A percentile compares a stretch with the other conserved stretches of the same genome.
These are phyloP conservation scores for Desmophyllum pertusum DNA, from an alignment of 92 coral and sea anemone species.

Conservation along the genomic window DNA sequence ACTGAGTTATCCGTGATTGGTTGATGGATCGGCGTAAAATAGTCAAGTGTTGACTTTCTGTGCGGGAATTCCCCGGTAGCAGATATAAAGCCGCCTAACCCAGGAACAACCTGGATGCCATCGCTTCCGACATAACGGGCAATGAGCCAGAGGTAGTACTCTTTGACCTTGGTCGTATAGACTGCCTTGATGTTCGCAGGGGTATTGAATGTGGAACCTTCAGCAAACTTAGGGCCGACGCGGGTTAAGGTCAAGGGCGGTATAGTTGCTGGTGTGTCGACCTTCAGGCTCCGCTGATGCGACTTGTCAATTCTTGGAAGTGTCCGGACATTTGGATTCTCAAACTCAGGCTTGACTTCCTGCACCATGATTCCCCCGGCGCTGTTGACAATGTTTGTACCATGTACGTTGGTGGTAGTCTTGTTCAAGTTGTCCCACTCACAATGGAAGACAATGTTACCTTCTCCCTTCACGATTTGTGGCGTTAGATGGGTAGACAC, in stretches of 20 bases:
- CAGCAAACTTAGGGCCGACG: conserved; percentile 40
- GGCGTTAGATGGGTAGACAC: conserved; percentile 43
- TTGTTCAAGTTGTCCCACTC: conserved; percentile 60
- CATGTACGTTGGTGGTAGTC: conserved; percentile 43
- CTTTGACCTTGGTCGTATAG: conserved; percentile 26
- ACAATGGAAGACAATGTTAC: conserved; percentile 29
- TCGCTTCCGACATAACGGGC: conserved; percentile 43
- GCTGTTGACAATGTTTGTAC: conserved; percentile 59
- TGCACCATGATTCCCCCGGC: conserved; percentile 55
- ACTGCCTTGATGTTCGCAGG: conserved; percentile 29
- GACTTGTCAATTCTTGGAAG: too few species aligned
- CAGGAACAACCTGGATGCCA: conserved; percentile 47
- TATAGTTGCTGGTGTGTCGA: conserved; percentile 49
- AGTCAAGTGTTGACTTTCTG: too few species aligned
- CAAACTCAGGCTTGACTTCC: too few species aligned
- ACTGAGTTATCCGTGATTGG: conserved; percentile 42
- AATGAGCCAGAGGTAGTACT: conserved; percentile 36
- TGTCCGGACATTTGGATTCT: too few species aligned
- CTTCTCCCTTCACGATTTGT: conserved; percentile 39
- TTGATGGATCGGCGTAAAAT: conserved; percentile 45
- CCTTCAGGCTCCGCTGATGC: conserved; percentile 26
- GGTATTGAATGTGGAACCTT: conserved; percentile 26
- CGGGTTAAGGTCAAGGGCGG: conserved; percentile 30
- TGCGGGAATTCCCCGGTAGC: too few species aligned
- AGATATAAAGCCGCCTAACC: too few species aligned